Percentiles rank a stretch among this genome's conserved stretches.
These are phyloP conservation scores for Creontiades dilutus DNA, from an alignment of 2,888 invertebrate genomes.

Conservation along the genomic window DNA sequence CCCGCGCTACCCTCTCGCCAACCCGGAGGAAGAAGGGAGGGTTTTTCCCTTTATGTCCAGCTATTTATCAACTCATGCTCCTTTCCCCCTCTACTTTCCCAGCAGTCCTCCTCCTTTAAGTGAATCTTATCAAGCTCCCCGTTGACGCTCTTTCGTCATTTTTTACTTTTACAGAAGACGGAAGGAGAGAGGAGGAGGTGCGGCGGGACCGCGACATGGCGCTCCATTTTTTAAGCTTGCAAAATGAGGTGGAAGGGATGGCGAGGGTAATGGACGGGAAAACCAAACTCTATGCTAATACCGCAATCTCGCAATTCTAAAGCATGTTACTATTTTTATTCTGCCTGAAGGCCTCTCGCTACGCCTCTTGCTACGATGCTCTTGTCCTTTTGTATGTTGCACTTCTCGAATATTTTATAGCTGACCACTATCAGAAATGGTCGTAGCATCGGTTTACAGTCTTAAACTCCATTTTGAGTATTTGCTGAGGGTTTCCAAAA, in stretches of 20 bases:
- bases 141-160: conserved; percentile 76
- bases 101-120: conserved; percentile 71
- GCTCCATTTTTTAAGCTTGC: conserved; percentile 76
- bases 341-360: background rate
- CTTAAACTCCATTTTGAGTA: no score
- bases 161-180: conserved; percentile 73
- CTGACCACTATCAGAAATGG: no score
- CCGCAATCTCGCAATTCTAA: conserved; percentile 50
- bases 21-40: conserved; percentile 48
- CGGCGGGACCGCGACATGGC: conserved; percentile 70
- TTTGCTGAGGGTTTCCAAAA: no score
- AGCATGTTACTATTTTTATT: conserved; percentile 46
- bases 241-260: conserved; percentile 76
- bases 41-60: conserved; percentile 76
- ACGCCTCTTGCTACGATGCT: background rate
- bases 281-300: conserved; percentile 72
- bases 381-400: no score
- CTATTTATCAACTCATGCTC: conserved; percentile 76
- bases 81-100: conserved; percentile 35
- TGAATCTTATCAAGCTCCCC: conserved; percentile 76
- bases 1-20: conserved; percentile 7
- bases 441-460: no score
- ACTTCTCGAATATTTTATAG: no score
- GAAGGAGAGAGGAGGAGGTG: background rate
- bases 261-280: conserved; percentile 74